A percentile compares a stretch with the other conserved stretches of the same genome.
These are phyloP conservation scores for Muscicapa striata DNA, from an alignment of 2,797 vertebrate species.

Conservation along the genomic window DNA sequence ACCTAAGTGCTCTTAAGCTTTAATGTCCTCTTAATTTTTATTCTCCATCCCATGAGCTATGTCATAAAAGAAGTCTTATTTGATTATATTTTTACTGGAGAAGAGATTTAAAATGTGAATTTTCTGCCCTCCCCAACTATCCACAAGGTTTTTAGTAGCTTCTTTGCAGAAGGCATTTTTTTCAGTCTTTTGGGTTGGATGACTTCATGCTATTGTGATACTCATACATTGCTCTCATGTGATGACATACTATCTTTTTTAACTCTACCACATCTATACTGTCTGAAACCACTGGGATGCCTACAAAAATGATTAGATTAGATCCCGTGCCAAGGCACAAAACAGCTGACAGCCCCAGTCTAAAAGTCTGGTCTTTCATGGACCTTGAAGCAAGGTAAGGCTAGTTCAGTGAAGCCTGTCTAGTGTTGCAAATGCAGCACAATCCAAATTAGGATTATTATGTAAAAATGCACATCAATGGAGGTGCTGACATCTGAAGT, in stretches of 20 bases:
- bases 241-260: not conserved
- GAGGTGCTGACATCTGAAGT: conserved; percentile 20
- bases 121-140: not conserved
- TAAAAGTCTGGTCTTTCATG: not conserved
- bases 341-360: not conserved
- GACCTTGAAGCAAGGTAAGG: not conserved
- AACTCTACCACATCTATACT: not conserved
- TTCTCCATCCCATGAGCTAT: not conserved
- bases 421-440: not conserved
- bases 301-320: not conserved
- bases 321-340: not conserved
- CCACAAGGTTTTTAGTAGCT: not conserved
- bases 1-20: not conserved
- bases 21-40: not conserved
- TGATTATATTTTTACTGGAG: not conserved
- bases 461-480: not conserved
- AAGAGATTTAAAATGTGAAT: not conserved
- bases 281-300: not conserved
- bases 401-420: not conserved
- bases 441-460: conserved; percentile 3
- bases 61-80: not conserved
- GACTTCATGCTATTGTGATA: not conserved
- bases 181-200: not conserved
- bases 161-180: not conserved
- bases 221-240: not conserved